Evolutionary conservation across 1,140 invertebrate species (phyloP).

Genomic region (Conopomorpha cramerella): DNA sequence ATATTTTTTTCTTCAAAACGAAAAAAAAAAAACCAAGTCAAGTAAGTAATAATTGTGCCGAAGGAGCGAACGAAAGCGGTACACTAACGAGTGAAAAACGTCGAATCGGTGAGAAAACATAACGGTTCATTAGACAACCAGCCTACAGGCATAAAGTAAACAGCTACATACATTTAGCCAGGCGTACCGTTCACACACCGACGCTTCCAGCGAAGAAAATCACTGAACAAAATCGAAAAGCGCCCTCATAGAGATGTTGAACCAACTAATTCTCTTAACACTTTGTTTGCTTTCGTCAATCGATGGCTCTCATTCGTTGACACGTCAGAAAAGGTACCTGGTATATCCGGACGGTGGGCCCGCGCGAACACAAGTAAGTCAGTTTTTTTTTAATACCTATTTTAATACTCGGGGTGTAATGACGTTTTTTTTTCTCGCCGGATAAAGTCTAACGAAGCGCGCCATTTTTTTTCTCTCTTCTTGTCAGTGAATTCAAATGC

Average conservation of each 20-base stretch:
- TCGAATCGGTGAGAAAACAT: slow-evolving; percentile 44
- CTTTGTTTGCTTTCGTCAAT: slow-evolving; percentile 31
- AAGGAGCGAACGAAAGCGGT: no score
- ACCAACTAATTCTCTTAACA: slow-evolving; percentile 21
- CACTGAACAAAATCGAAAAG: no score
- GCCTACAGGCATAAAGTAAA: slow-evolving; percentile 36
- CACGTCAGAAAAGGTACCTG: slow-evolving; percentile 42
- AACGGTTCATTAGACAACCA: slow-evolving; percentile 49
- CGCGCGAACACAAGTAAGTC: slow-evolving; percentile 52
- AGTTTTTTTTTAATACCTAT: no score
- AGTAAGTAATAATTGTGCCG: no score
- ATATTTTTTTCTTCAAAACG: no score
- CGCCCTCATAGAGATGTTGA: no score
- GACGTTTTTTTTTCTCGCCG: slow-evolving; percentile 40
- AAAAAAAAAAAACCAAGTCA: no score
- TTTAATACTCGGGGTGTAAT: no score
- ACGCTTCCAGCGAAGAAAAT: slow-evolving; percentile 15
- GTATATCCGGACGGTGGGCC: slow-evolving; percentile 54
- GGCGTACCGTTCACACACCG: slow-evolving; percentile 30
- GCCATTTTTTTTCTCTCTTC: slow-evolving; percentile 35
- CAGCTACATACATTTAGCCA: slow-evolving; percentile 41
- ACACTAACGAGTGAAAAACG: slow-evolving; percentile 10
- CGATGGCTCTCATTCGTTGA: slow-evolving; percentile 14
- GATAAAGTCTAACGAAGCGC: slow-evolving; percentile 44
- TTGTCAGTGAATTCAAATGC: slow-evolving; percentile 50